These are phyloP conservation scores for Agrilus mali DNA, from an alignment of 2,888 invertebrate genomes.

Conservation along the genomic window DNA sequence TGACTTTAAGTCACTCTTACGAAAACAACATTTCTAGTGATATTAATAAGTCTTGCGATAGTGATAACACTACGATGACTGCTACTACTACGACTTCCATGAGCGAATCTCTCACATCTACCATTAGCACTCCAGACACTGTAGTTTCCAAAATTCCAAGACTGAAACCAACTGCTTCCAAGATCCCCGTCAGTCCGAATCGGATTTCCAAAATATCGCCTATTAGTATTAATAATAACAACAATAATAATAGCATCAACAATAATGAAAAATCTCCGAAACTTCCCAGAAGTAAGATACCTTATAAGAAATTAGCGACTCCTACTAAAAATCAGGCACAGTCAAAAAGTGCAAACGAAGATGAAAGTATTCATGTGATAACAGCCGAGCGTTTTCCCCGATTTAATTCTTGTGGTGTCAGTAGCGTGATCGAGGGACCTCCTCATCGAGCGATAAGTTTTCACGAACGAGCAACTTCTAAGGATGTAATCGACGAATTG, in stretches of 20 bases:
- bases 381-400: slow-evolving; percentile 31
- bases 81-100: slow-evolving; percentile 36
- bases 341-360: slow-evolving; percentile 23
- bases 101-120: slow-evolving; percentile 53
- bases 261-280: slow-evolving; percentile 29
- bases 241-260: slow-evolving; percentile 28
- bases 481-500: slow-evolving; percentile 63
- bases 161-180: slow-evolving; percentile 20
- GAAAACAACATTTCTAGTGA: slow-evolving; percentile 16
- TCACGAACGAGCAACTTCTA: slow-evolving; percentile 61
- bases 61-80: slow-evolving; percentile 18
- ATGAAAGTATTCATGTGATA: slow-evolving; percentile 25
- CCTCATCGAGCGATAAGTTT: slow-evolving; percentile 51
- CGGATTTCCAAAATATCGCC: slow-evolving; percentile 10
- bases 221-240: slow-evolving; percentile 5
- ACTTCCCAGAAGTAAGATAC: slow-evolving; percentile 44
- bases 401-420: slow-evolving; percentile 26
- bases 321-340: slow-evolving; percentile 29
- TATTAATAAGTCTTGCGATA: slow-evolving; percentile 26
- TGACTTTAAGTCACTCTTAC: slow-evolving; percentile 5
- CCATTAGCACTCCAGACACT: slow-evolving; percentile 59
- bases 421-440: slow-evolving; percentile 36
- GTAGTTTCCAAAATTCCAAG: slow-evolving; percentile 48
- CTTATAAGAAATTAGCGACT: slow-evolving; percentile 38
- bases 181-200: slow-evolving; percentile 26